Conservation (phyloP, 2,797 vertebrate genomes). For the Channallabes apus region DNA sequence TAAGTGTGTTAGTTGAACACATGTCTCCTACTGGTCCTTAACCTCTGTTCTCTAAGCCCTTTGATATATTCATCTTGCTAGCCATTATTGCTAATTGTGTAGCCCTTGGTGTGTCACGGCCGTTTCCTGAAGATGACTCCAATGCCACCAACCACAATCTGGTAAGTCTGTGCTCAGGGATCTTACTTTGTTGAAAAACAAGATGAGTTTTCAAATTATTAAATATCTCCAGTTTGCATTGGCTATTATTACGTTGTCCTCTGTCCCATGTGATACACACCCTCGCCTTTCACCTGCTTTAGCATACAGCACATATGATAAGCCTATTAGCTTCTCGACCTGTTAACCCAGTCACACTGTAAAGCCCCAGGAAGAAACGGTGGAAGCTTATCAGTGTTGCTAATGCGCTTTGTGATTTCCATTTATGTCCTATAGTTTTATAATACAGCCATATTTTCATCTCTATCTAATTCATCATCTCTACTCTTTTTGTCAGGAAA, state of each 20-base stretch:
- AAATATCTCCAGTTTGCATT: background rate
- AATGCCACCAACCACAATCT: slow-evolving; percentile 78
- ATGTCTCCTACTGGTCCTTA: slow-evolving; percentile 19
- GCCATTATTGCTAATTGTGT: slow-evolving; percentile 78
- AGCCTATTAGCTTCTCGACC: slow-evolving; percentile 8
- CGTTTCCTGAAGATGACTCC: slow-evolving; percentile 75
- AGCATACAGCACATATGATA: background rate
- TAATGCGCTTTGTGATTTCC: background rate
- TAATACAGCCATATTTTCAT: background rate
- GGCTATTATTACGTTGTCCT: background rate
- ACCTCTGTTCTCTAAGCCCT: slow-evolving; percentile 61
- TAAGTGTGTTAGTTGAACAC: background rate
- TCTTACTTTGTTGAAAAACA: background rate
- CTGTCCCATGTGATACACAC: background rate
- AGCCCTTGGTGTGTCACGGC: slow-evolving; percentile 73
- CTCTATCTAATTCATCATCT: background rate
- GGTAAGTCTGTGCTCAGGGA: slow-evolving; percentile 55
- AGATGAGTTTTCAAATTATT: too few relatives aligned
- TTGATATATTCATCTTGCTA: slow-evolving; percentile 76
- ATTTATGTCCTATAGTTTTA: background rate
- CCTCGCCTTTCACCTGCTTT: background rate
- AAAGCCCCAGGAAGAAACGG: background rate
- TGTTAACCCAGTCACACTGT: background rate
- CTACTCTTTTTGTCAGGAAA: slow-evolving; percentile 77
- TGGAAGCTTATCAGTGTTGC: background rate